Percentiles rank a stretch among this genome's conserved stretches.
Conservation (phyloP, 2,888 invertebrate genomes). For the Teinopalpus imperialis region DNA sequence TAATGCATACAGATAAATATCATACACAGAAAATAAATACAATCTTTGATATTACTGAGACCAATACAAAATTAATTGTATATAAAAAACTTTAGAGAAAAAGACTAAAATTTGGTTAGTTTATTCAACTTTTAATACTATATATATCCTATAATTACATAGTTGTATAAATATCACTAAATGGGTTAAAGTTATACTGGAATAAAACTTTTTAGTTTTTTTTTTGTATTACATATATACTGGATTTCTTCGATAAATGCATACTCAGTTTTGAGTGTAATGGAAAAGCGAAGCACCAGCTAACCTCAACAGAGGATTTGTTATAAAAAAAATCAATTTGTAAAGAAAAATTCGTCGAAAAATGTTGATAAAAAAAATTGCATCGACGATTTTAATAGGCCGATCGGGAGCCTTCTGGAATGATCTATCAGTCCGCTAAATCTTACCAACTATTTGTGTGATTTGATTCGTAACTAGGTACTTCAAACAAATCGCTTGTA, state of each 20-base stretch:
- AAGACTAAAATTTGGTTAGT: constrained; percentile 73
- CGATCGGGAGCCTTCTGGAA: constrained; percentile 13
- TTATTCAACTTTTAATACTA: constrained; percentile 53
- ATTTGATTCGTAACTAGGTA: constrained; percentile 1
- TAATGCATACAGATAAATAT: constrained; percentile 40
- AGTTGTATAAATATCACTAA: constrained; percentile 67
- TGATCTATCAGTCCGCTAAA: constrained; percentile 24
- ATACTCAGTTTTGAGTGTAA: constrained; percentile 40
- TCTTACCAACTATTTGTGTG: constrained; percentile 27
- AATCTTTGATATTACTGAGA: constrained; percentile 77
- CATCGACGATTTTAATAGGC: constrained; percentile 12
- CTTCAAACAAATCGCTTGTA: constrained; percentile 31
- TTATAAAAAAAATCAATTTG: background rate
- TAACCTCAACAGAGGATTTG: constrained; percentile 22
- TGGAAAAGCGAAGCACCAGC: constrained; percentile 19
- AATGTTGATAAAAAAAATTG: background rate
- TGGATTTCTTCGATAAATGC: constrained; percentile 42
- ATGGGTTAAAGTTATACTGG: constrained; percentile 30
- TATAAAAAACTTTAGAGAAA: constrained; percentile 38
- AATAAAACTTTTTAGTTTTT: background rate
- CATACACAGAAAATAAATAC: constrained; percentile 46
- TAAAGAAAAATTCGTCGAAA: constrained; percentile 3
- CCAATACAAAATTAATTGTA: constrained; percentile 61
- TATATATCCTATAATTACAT: constrained; percentile 52
- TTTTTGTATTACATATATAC: constrained; percentile 17